phyloP scores from a whole-genome alignment of 1,140 invertebrate genomes.

The Drosophila sp. region DNA sequence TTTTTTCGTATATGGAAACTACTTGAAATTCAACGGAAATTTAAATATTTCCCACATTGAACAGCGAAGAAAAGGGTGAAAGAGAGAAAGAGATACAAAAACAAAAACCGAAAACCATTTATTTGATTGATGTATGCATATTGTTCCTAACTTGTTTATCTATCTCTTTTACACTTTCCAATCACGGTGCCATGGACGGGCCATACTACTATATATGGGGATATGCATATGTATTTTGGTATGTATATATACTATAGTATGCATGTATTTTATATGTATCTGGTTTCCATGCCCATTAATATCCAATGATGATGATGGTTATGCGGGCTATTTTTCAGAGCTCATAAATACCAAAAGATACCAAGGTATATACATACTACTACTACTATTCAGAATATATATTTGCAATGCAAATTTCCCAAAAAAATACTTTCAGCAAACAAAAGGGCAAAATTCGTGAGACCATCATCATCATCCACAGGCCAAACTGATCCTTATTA shows the following conservation, averaged over 20 bases:
- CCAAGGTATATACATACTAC: conserved; percentile 26
- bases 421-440: conserved; percentile 17
- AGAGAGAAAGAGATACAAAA: conserved; percentile 20
- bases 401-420: conserved; percentile 62
- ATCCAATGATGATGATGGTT: conserved; percentile 34
- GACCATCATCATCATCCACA: conserved; percentile 16
- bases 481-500: conserved; percentile 46
- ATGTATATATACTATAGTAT: background rate
- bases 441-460: conserved; percentile 42
- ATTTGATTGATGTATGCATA: conserved; percentile 57
- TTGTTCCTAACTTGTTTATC: conserved; percentile 38
- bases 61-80: conserved; percentile 2
- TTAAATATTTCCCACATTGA: conserved; percentile 28
- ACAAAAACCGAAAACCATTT: conserved; percentile 33
- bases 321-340: conserved; percentile 50
- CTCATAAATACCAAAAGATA: conserved; percentile 59
- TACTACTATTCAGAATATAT: conserved; percentile 19
- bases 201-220: conserved; percentile 6
- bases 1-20: background rate
- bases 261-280: conserved; percentile 30
- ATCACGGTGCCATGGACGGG: conserved; percentile 18
- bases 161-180: conserved; percentile 58
- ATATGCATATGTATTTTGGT: conserved; percentile 6
- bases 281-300: conserved; percentile 53
- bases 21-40: conserved; percentile 10